Base-by-base conservation (phyloP, 1,140 invertebrate genomes). In the Drosophila guanche region DNA sequence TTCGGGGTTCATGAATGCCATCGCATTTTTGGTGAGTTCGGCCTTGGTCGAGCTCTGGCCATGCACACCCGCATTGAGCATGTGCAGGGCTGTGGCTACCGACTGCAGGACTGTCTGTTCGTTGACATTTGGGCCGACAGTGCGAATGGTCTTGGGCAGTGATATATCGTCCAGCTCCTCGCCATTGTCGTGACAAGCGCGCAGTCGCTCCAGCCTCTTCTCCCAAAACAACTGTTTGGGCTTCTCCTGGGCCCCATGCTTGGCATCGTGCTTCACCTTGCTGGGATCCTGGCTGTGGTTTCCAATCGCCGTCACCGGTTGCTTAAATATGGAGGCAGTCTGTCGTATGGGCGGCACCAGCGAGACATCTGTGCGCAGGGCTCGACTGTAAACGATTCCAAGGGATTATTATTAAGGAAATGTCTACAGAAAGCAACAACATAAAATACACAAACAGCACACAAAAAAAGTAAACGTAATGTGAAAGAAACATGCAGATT, bases 151-250 rank as follows among this genome's bases (percentile, higher is more conserved):
- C 86, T 95, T 95, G 4, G 98, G 97, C 57, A 99, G 92, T 74
- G 97, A 95, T 92, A 97, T 95, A 7, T 95, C 94, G 55, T 95
- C 94, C 40, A 98, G 95, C 79, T 97, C 95, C 43, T 96, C 95
- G 29, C 95, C 96, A 90, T 95, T 95, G 33, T 95, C 93, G 92
- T 98, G 97, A 85, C 96, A 97, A 0, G 98, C 97, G 73, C 95
- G 94, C 48, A 99, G 92, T 43, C 97, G 96, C 92, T 99, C 97
- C 29, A 99, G 92, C 72, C 98, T 92, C 92, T 99, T 99, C 90
- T 99, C 98, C 98, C 98, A 99, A 91, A 99, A 99, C 41, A 99
- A 91, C 93, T 99, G 98, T 92, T 97, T 98, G 1, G 97, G 97
- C 92, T 98, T 99, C 73, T 99, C 97, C 92, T 97, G 96, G 50